Conservation (phyloP, 2,113 vertebrate species). For the Phoxinus phoxinus region DNA sequence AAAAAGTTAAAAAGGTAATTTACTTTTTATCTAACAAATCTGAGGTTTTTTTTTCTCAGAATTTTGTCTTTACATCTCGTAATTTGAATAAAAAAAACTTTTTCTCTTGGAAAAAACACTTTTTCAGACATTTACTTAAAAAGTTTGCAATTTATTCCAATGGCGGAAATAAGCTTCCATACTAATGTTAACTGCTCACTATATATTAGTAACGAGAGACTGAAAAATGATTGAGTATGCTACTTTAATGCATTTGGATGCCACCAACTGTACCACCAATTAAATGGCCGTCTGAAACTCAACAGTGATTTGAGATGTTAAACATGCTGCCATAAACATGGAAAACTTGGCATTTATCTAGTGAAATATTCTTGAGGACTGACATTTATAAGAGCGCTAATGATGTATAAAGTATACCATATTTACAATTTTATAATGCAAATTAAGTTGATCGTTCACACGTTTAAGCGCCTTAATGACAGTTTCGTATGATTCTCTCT, state of each 20-base stretch:
- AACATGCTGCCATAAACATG: slow-evolving; percentile 5
- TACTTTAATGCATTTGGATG: neutral
- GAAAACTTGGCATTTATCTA: slow-evolving; percentile 27
- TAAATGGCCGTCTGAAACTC: neutral
- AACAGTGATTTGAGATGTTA: neutral
- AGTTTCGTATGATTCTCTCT: neutral
- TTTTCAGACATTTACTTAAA: too few species aligned
- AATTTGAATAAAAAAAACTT: too few species aligned
- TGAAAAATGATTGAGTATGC: neutral
- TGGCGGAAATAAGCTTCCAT: too few species aligned
- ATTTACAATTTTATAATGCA: slow-evolving; percentile 2
- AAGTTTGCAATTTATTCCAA: too few species aligned
- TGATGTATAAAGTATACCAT: neutral
- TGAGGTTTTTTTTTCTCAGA: too few species aligned
- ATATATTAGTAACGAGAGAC: neutral
- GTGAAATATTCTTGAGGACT: slow-evolving; percentile 17
- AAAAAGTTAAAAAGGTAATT: too few species aligned
- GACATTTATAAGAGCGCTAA: slow-evolving; percentile 19
- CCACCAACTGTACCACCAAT: neutral
- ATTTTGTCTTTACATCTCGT: too few species aligned
- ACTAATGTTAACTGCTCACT: neutral
- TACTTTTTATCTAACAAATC: too few species aligned
- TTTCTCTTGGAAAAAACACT: too few species aligned
- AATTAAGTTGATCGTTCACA: slow-evolving; percentile 20
- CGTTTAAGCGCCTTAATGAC: neutral